These are phyloP conservation scores for Dipodomys spectabilis DNA, from an alignment of 2,113 vertebrate species.

Conservation along the genomic window DNA sequence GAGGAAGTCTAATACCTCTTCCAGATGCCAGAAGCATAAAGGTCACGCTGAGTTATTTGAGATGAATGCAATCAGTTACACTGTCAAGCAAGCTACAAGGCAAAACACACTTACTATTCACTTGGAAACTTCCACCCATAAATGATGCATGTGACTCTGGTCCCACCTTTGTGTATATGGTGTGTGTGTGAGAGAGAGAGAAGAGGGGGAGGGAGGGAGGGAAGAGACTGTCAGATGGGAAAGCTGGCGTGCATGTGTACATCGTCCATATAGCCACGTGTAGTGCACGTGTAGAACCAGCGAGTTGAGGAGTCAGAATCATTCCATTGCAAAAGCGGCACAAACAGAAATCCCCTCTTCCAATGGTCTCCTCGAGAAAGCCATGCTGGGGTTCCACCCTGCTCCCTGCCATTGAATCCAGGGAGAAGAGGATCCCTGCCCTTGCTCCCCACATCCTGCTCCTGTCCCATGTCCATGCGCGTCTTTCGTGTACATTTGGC, in stretches of 20 bases:
- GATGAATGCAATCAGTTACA: slow-evolving; percentile 34
- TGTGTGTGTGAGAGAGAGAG: background rate
- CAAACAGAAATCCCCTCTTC: background rate
- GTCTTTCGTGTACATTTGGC: too few species aligned
- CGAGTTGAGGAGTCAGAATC: too few species aligned
- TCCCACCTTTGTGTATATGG: background rate
- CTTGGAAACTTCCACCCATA: slow-evolving; percentile 26
- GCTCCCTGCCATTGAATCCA: rapidly evolving
- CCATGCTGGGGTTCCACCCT: rapidly evolving
- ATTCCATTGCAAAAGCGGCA: background rate
- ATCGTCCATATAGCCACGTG: too few species aligned
- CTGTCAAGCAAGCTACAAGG: slow-evolving; percentile 27
- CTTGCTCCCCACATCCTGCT: too few species aligned
- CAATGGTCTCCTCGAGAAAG: background rate
- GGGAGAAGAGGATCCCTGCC: too few species aligned
- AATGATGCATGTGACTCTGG: background rate
- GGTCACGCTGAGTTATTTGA: slow-evolving; percentile 8
- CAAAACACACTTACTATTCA: background rate
- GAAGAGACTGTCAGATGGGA: too few species aligned
- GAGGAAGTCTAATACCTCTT: background rate
- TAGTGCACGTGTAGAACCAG: background rate
- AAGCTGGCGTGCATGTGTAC: background rate
- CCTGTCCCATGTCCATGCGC: too few species aligned
- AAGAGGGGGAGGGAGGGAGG: background rate
- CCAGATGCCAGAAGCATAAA: slow-evolving; percentile 31